Conservation (phyloP, 2,797 vertebrate genomes). For the Syndactyla subalaris region DNA sequence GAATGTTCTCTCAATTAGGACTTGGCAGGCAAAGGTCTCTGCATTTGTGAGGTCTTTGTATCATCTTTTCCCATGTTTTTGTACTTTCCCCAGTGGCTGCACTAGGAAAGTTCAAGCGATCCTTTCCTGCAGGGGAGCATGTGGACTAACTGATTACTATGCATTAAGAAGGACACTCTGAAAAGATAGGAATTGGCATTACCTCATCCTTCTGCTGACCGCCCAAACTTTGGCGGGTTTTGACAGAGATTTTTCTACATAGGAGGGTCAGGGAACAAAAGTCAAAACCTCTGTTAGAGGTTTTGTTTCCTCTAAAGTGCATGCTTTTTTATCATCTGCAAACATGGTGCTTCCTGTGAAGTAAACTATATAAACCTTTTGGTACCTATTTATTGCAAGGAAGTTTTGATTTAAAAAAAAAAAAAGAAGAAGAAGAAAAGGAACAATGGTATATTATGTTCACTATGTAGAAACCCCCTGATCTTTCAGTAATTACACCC, state of each 20-base stretch:
- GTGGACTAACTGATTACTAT: not conserved
- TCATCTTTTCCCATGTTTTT: not conserved
- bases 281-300: not conserved
- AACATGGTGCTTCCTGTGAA: not conserved
- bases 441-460: not conserved
- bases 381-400: not conserved
- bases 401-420: not conserved
- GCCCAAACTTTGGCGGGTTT: not conserved
- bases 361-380: not conserved
- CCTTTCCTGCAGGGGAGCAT: not conserved
- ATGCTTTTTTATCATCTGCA: not conserved
- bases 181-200: not conserved
- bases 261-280: not conserved
- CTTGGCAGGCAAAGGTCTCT: not conserved
- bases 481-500: not conserved
- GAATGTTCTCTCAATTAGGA: constrained; percentile 3
- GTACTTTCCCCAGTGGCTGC: not conserved
- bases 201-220: not conserved
- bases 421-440: too few relatives aligned
- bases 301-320: not conserved
- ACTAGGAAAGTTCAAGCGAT: not conserved
- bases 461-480: not conserved
- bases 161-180: not conserved
- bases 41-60: constrained; percentile 33
- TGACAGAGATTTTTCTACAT: not conserved